Percentiles rank a stretch among this genome's conserved stretches.
These are phyloP conservation scores for Sinocyclocheilus anshuiensis DNA, from an alignment of 2,113 vertebrate species.

Conservation along the genomic window DNA sequence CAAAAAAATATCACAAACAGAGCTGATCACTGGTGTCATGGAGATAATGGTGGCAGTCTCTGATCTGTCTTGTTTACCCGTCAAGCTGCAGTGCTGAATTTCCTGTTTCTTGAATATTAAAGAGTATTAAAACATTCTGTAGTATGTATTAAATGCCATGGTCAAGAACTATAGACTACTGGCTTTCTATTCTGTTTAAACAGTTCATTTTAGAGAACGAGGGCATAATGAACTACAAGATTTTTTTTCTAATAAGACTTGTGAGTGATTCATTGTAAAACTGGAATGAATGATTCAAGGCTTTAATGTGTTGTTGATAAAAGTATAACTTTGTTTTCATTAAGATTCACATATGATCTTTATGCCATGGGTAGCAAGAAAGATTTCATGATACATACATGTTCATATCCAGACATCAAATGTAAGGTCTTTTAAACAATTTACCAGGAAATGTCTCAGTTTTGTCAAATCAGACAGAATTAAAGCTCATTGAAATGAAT, in stretches of 20 bases:
- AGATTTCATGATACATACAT: not conserved
- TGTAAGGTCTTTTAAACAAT: not conserved
- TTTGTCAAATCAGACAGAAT: conserved; percentile 23
- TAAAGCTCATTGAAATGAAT: not conserved
- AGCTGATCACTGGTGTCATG: not conserved
- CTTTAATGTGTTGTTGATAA: no score
- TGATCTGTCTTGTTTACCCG: not conserved
- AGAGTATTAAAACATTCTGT: not conserved
- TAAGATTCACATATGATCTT: not conserved
- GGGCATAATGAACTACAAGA: not conserved
- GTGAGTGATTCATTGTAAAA: not conserved
- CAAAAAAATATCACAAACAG: not conserved
- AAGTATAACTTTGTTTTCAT: no score
- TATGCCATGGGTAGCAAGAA: not conserved
- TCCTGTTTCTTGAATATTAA: not conserved
- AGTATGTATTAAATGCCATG: not conserved
- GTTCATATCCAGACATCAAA: not conserved
- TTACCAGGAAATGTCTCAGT: not conserved
- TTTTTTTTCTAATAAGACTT: not conserved
- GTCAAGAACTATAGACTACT: not conserved
- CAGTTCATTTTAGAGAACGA: not conserved
- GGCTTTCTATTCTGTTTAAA: not conserved
- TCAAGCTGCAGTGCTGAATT: not conserved
- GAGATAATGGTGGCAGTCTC: not conserved
- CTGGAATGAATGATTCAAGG: not conserved